Evolutionary conservation across 2,797 vertebrate genomes (phyloP).

Genomic region (Mus minutoides): DNA sequence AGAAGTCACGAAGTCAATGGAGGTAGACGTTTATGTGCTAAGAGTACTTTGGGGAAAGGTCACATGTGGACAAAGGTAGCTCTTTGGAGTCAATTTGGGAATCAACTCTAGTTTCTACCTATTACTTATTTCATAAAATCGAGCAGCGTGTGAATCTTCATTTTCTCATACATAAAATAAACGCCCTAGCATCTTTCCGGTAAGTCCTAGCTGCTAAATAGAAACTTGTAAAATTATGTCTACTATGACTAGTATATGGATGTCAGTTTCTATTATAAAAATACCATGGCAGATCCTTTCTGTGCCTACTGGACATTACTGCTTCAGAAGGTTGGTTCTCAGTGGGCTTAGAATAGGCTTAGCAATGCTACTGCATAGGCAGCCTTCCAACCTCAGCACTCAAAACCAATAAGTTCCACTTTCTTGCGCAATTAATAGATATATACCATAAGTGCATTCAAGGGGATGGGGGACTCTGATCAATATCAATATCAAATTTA

Average conservation of each 20-base stretch:
- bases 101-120: neutral
- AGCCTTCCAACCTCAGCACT: neutral
- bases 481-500: neutral
- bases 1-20: neutral
- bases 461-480: neutral
- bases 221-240: slow-evolving; percentile 20
- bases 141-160: neutral
- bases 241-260: neutral
- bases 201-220: slow-evolving; percentile 11
- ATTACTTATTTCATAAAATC: neutral
- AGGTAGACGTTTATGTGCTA: neutral
- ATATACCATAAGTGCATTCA: neutral
- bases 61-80: neutral
- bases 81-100: slow-evolving; percentile 4
- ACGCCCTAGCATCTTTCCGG: neutral
- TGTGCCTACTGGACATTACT: neutral
- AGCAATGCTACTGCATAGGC: neutral
- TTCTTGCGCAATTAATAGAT: neutral
- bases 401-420: slow-evolving; percentile 31
- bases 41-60: neutral
- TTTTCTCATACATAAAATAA: slow-evolving; percentile 25
- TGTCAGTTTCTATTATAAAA: neutral
- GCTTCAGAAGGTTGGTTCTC: neutral
- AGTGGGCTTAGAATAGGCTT: neutral
- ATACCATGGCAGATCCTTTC: neutral